Conservation (phyloP, 2,888 invertebrate species). For the Myopa testacea region DNA sequence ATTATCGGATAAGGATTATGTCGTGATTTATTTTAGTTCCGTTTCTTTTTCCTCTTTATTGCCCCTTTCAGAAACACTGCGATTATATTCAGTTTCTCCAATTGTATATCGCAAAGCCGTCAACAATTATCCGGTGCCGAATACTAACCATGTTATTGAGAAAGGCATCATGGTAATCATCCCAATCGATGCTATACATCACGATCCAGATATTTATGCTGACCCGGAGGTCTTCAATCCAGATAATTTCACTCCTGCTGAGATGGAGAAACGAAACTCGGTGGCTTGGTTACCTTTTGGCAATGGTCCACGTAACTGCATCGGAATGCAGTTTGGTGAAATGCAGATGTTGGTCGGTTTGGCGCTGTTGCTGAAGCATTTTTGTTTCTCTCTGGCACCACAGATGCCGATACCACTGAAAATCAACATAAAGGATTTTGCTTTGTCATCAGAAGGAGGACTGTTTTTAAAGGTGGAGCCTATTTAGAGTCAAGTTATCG, state of each 20-base stretch:
- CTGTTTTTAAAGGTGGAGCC: slow-evolving; percentile 55
- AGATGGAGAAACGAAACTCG: slow-evolving; percentile 69
- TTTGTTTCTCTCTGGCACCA: slow-evolving; percentile 55
- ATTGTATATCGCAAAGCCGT: slow-evolving; percentile 61
- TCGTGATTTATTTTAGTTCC: background rate
- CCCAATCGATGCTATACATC: slow-evolving; percentile 70
- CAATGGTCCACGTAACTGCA: slow-evolving; percentile 62
- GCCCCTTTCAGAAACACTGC: slow-evolving; percentile 65
- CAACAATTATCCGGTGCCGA: slow-evolving; percentile 61
- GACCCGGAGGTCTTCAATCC: slow-evolving; percentile 74
- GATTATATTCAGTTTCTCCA: slow-evolving; percentile 68
- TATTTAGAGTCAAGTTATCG: background rate
- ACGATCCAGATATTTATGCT: slow-evolving; percentile 69
- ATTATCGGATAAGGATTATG: background rate
- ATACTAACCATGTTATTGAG: slow-evolving; percentile 67
- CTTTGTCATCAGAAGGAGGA: slow-evolving; percentile 55
- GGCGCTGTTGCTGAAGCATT: slow-evolving; percentile 55
- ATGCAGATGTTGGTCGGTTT: slow-evolving; percentile 61
- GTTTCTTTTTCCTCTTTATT: background rate
- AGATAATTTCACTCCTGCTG: slow-evolving; percentile 72
- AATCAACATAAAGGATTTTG: slow-evolving; percentile 50
- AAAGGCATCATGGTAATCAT: slow-evolving; percentile 66
- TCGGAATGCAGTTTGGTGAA: slow-evolving; percentile 63
- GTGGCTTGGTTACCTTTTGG: slow-evolving; percentile 63
- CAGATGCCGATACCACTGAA: slow-evolving; percentile 57